These are phyloP conservation scores for Rhipidura dahli DNA, from an alignment of 2,113 vertebrate genomes.

Conservation along the genomic window DNA sequence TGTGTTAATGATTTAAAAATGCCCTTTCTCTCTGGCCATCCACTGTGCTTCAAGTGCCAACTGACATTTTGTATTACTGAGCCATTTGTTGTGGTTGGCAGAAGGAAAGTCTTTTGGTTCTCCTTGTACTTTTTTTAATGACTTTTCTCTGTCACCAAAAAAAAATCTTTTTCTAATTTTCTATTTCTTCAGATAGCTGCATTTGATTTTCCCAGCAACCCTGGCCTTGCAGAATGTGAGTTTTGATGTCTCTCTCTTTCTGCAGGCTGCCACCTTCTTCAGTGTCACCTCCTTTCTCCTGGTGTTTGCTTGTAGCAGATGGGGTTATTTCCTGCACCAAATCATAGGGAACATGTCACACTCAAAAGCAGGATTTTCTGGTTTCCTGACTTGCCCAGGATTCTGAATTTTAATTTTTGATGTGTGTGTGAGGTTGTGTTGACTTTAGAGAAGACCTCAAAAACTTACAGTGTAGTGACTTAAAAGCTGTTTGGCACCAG, in stretches of 20 bases:
- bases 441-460: neutral
- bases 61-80: conserved; percentile 40
- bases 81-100: conserved; percentile 35
- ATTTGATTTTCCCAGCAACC: neutral
- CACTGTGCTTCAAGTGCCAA: conserved; percentile 42
- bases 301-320: neutral
- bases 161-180: too few species aligned
- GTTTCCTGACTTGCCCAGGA: neutral
- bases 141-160: neutral
- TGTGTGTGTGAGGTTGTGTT: neutral
- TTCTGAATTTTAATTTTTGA: neutral
- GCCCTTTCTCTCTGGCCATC: conserved; percentile 49
- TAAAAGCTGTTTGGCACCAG: neutral
- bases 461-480: neutral
- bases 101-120: conserved; percentile 8
- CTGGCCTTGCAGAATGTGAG: neutral
- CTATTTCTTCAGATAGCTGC: neutral
- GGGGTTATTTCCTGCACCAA: neutral
- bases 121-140: neutral
- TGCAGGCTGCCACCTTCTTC: neutral
- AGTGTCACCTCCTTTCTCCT: neutral
- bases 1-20: conserved; percentile 62
- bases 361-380: neutral
- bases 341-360: neutral
- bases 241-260: neutral